Conservation (phyloP, 2,888 invertebrate genomes). For the Acanthosepion pharaonis region DNA sequence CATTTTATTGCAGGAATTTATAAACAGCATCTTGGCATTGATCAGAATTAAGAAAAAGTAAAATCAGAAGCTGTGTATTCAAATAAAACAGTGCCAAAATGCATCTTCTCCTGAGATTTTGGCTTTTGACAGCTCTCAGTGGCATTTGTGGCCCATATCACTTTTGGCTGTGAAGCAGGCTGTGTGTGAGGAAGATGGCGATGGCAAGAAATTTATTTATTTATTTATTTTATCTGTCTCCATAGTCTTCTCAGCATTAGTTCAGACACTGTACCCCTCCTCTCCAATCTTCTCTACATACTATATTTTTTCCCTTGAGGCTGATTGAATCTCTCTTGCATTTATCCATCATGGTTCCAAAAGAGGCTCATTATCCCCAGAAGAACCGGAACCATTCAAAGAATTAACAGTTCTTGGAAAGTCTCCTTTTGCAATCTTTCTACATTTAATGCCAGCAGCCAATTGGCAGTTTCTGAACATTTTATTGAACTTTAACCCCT, state of each 20-base stretch:
- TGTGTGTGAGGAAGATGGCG: no score
- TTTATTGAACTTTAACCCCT: not conserved
- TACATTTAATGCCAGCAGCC: not conserved
- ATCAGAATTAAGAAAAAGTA: no score
- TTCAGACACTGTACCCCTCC: not conserved
- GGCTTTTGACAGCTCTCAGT: no score
- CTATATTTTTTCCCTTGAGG: not conserved
- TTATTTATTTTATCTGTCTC: not conserved
- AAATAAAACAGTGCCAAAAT: no score
- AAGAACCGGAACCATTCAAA: conserved; percentile 8
- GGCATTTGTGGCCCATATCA: no score
- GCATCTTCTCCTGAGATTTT: no score
- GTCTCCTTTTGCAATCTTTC: conserved; percentile 7
- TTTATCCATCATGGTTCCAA: conserved; percentile 3
- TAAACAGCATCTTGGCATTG: no score
- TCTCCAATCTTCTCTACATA: not conserved
- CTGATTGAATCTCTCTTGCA: not conserved
- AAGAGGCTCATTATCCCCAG: not conserved
- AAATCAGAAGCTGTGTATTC: no score
- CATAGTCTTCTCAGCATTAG: not conserved
- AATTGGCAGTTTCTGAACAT: not conserved
- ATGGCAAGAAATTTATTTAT: not conserved
- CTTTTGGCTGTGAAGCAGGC: no score
- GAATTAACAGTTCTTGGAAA: not conserved
- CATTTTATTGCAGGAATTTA: no score